Conservation (phyloP, 1,140 invertebrate genomes). For the Leptoteleia sp. region DNA sequence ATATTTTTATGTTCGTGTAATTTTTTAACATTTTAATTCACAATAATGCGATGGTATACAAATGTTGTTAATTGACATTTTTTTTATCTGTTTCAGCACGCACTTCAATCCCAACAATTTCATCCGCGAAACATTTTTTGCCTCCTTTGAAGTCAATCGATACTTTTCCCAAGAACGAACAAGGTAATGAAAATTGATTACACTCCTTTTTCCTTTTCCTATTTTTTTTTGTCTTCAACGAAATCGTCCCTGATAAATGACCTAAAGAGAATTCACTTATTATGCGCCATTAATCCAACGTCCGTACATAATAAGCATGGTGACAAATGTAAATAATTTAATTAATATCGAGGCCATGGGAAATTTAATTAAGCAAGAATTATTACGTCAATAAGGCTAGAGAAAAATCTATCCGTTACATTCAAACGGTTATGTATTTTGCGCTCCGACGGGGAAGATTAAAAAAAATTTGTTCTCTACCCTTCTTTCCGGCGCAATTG, state of each 20-base stretch:
- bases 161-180: not conserved
- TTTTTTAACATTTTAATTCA: no score
- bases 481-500: constrained; percentile 30
- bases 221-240: not conserved
- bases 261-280: constrained; percentile 5
- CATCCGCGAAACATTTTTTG: constrained; percentile 1
- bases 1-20: no score
- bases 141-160: constrained; percentile 2
- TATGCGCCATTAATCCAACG: constrained; percentile 22
- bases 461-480: constrained; percentile 29
- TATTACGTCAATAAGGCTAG: constrained; percentile 22
- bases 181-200: constrained; percentile 13
- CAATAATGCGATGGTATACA: no score
- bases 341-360: constrained; percentile 33
- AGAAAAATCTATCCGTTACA: constrained; percentile 42
- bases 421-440: constrained; percentile 32
- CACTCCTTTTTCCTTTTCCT: no score
- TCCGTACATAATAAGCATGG: constrained; percentile 16
- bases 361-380: constrained; percentile 54
- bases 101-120: constrained; percentile 1
- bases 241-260: constrained; percentile 21
- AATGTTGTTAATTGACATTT: no score
- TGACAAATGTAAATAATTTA: constrained; percentile 52
- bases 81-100: no score
- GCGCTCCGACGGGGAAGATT: constrained; percentile 30